Conservation (phyloP, 2,888 invertebrate species). For the Galerucella pusilla region DNA sequence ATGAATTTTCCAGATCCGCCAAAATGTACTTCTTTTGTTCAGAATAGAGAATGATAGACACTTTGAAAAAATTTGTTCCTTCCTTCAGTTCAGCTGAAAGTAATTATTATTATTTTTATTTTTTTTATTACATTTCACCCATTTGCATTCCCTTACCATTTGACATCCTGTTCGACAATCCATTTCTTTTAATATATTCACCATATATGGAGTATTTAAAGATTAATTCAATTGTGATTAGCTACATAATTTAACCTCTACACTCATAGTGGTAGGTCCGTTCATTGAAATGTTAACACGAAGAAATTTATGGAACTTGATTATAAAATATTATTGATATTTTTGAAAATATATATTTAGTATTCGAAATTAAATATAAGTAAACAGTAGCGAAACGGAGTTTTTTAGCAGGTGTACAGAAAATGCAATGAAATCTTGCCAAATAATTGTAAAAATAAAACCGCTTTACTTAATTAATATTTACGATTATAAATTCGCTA, state of each 20-base stretch:
- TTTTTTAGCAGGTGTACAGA: background rate
- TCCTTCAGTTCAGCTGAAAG: conserved; percentile 54
- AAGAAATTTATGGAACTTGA: too few relatives aligned
- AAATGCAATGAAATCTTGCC: conserved; percentile 1
- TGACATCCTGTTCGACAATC: conserved; percentile 16
- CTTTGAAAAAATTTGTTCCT: conserved; percentile 52
- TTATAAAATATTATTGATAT: too few relatives aligned
- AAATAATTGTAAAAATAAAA: conserved; percentile 1
- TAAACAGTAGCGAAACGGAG: background rate
- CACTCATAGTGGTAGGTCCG: too few relatives aligned
- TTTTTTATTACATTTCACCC: conserved; percentile 46
- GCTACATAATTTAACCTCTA: background rate
- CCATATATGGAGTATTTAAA: conserved; percentile 18
- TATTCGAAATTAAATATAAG: background rate
- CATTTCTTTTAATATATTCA: conserved; percentile 9
- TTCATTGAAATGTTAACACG: too few relatives aligned
- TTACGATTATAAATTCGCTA: background rate
- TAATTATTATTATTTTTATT: conserved; percentile 52
- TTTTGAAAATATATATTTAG: background rate
- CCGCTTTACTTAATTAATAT: background rate
- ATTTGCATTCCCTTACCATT: conserved; percentile 24
- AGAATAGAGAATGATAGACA: conserved; percentile 51
- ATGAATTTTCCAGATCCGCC: conserved; percentile 14
- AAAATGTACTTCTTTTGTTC: conserved; percentile 48
- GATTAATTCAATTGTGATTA: background rate